phyloP scores from a whole-genome alignment of 2,797 vertebrate genomes.

The Onychomys leucogaster region DNA sequence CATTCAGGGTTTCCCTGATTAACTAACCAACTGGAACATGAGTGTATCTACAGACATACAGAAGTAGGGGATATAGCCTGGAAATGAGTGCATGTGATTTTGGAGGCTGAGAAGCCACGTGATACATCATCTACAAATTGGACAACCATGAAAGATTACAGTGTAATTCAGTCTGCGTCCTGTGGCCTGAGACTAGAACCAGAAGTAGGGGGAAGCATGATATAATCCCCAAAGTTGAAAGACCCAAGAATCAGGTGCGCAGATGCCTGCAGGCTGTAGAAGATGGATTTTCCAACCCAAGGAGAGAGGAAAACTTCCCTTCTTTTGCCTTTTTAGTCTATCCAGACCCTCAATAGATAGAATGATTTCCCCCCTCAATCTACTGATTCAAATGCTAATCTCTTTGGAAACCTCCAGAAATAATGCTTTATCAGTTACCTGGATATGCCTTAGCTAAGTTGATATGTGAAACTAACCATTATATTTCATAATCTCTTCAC shows the following conservation, averaged over 20 bases:
- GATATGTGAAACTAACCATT: not conserved
- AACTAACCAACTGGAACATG: not conserved
- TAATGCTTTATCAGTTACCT: not conserved
- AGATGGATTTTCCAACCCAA: not conserved
- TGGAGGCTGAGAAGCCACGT: not conserved
- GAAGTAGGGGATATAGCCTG: not conserved
- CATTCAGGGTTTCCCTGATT: not conserved
- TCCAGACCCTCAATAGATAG: not conserved
- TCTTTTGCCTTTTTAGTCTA: not conserved
- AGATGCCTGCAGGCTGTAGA: not conserved
- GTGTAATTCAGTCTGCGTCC: not conserved
- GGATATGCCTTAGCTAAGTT: not conserved
- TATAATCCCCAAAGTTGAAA: not conserved
- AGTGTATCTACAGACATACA: not conserved
- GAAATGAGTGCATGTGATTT: not conserved
- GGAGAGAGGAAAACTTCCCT: not conserved
- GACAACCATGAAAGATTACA: not conserved
- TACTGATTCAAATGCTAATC: not conserved
- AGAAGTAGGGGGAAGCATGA: not conserved
- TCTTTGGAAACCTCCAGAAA: not conserved
- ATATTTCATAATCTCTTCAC: not conserved
- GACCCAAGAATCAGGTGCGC: not conserved
- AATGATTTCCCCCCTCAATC: not conserved
- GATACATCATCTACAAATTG: not conserved
- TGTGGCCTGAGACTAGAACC: not conserved